Evolutionary conservation across 2,888 invertebrate genomes (phyloP), one percentile per base, ranked within the genome.

Genomic region (Cryptosula pallasiana): DNA sequence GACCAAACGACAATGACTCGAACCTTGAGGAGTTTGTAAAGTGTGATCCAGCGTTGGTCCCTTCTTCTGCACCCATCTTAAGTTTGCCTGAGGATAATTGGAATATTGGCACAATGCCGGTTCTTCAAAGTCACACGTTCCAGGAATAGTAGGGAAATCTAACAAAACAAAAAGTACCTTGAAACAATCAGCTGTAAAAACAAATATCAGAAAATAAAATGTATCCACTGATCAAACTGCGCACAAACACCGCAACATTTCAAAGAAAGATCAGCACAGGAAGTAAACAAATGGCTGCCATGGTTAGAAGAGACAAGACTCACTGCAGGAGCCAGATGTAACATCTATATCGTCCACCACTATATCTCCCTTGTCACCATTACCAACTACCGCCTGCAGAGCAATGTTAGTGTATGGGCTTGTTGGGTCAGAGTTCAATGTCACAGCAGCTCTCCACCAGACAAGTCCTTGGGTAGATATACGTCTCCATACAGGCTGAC

Each of bases 281-380:
- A n/a, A n/a, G n/a, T n/a, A n/a, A n/a, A n/a, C n/a, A n/a, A n/a
- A n/a, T n/a, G n/a, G n/a, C n/a, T n/a, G n/a, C n/a, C n/a, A n/a
- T n/a, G n/a, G n/a, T n/a, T n/a, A n/a, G n/a, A n/a, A n/a, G n/a
- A n/a, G n/a, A n/a, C n/a, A n/a, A n/a, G n/a, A 32, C 63, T 63
- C 32, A 63, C 63, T 63, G 45, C 70, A 70, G 45, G 70, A 35
- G n/a, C 76, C 73, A 16, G 73, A 71, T 2, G 73, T 73, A 23
- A 78, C 72, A 13, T 71, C 57, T 9, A 79, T 72, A 72, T 81
- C 81, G 74, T 81, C 81, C 16, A 81, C 54, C 2, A 79, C 81
- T 3, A 81, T 79, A 69, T 79, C 80, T 25, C 81, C 79, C 32
- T 70, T 54, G 1, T 72, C 23, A 23, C 79, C 77, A 69, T 25